These are phyloP conservation scores for Acanthococcus lagerstroemiae DNA, from an alignment of 2,888 invertebrate genomes.

Conservation along the genomic window DNA sequence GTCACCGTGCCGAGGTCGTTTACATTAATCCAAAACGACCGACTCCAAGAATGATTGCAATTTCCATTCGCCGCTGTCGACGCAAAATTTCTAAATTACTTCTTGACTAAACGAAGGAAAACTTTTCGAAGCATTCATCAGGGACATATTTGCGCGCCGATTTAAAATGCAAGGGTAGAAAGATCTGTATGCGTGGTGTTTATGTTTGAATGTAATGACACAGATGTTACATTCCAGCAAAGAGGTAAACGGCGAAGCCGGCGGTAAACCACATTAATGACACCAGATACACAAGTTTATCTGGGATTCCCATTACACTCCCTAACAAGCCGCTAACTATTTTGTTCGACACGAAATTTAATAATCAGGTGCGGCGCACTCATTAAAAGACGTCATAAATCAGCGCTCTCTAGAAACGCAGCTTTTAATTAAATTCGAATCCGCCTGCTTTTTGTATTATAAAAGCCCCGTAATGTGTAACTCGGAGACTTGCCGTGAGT, in stretches of 20 bases:
- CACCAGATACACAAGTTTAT: constrained; percentile 30
- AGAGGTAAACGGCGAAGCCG: constrained; percentile 25
- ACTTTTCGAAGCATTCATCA: constrained; percentile 13
- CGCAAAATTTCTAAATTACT: too few species aligned
- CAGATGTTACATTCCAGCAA: constrained; percentile 22
- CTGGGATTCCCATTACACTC: constrained; percentile 28
- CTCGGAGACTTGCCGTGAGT: neutral
- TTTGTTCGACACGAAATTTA: constrained; percentile 30
- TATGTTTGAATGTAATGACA: constrained; percentile 30
- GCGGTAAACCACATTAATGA: constrained; percentile 29
- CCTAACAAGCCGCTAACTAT: constrained; percentile 30
- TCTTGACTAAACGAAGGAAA: too few species aligned
- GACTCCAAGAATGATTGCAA: too few species aligned
- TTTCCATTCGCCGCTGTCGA: too few species aligned
- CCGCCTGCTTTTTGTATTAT: neutral
- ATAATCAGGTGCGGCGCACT: constrained; percentile 27
- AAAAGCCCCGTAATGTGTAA: neutral
- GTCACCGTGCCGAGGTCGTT: too few species aligned
- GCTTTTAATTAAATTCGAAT: constrained; percentile 30
- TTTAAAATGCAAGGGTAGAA: constrained; percentile 21
- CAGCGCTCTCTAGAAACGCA: constrained; percentile 18
- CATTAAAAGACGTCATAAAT: constrained; percentile 30
- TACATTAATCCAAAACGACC: too few species aligned
- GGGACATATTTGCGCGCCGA: neutral
- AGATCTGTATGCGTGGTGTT: constrained; percentile 23